Percentiles rank a stretch among this genome's conserved stretches.
Conservation (phyloP, 2,113 vertebrate genomes). For the Callipepla squamata region DNA sequence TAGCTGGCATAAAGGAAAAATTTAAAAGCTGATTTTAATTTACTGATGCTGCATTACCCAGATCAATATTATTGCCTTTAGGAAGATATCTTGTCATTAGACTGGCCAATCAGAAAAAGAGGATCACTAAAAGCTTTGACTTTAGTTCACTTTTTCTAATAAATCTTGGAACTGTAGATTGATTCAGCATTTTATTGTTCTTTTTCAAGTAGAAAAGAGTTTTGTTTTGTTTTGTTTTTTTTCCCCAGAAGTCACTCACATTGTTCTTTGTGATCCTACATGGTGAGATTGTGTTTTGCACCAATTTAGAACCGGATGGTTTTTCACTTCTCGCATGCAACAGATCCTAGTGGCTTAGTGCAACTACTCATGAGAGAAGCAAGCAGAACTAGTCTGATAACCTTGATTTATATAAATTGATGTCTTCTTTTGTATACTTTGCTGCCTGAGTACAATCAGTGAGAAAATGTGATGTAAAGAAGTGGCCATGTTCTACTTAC, state of each 20-base stretch:
- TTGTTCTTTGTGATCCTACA: not conserved
- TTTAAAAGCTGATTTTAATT: conserved; percentile 34
- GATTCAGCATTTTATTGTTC: not conserved
- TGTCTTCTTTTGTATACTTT: not conserved
- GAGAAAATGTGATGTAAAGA: not conserved
- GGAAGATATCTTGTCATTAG: conserved; percentile 5
- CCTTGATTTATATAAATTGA: not conserved
- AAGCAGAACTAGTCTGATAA: not conserved
- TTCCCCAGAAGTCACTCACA: not conserved
- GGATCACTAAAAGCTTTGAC: conserved; percentile 16
- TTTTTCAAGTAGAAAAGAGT: not conserved
- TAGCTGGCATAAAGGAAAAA: not conserved
- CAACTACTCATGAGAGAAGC: not conserved
- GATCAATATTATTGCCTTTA: conserved; percentile 43
- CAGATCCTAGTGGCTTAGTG: not conserved
- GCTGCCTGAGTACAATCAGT: not conserved
- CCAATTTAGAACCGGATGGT: not conserved
- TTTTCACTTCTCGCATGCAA: not conserved
- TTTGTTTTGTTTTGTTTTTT: not conserved
- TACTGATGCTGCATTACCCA: conserved; percentile 8
- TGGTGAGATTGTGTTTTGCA: not conserved
- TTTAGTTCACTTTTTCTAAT: conserved; percentile 1
- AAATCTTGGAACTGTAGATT: conserved; percentile 24
- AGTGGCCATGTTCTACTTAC: not conserved
- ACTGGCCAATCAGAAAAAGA: conserved; percentile 40